These are phyloP conservation scores for Axis porcinus DNA, from an alignment of 2,113 vertebrate genomes.

Conservation along the genomic window DNA sequence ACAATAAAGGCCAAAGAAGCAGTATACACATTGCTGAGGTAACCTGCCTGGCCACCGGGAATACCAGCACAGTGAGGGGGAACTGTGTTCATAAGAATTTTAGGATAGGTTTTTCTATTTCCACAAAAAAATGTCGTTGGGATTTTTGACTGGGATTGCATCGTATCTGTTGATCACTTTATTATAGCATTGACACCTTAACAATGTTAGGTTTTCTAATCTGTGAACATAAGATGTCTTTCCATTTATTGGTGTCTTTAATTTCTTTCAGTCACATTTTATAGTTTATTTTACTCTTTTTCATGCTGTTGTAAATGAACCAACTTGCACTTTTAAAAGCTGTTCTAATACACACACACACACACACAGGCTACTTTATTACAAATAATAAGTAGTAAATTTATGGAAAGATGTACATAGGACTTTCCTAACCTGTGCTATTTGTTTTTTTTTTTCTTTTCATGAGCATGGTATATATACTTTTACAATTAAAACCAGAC, in stretches of 20 bases:
- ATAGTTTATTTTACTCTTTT: background rate
- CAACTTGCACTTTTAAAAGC: background rate
- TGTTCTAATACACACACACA: background rate
- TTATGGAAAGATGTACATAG: background rate
- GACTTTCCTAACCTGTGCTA: background rate
- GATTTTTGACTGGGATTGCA: background rate
- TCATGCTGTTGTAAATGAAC: background rate
- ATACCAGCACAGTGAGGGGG: background rate
- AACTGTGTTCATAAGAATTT: background rate
- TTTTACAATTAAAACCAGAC: conserved; percentile 13
- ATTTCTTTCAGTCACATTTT: background rate
- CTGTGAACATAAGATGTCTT: background rate
- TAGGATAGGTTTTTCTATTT: background rate
- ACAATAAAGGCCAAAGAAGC: background rate
- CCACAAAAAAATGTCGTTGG: background rate
- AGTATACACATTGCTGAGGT: background rate
- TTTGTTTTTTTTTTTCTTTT: background rate
- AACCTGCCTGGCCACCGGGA: background rate
- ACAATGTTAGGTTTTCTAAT: background rate
- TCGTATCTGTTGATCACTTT: background rate
- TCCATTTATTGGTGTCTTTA: background rate
- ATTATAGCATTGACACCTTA: background rate
- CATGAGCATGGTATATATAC: background rate
- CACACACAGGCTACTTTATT: background rate
- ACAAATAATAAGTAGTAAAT: background rate